Evolutionary conservation across 2,888 invertebrate species (phyloP), one percentile per base, ranked within the genome.

Genomic region (Drosophila prostipennis): DNA sequence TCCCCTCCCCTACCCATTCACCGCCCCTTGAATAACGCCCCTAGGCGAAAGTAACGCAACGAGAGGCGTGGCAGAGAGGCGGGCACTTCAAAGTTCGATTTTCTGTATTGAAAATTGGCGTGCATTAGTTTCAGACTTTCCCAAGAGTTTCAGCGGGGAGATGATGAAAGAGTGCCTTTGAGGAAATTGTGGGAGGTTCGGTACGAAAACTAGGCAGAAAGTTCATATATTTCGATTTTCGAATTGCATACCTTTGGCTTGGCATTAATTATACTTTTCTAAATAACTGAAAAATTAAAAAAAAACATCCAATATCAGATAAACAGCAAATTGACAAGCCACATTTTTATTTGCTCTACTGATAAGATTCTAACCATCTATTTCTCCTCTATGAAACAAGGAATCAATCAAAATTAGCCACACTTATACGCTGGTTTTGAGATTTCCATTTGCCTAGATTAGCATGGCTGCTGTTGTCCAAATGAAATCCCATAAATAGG

Each of bases 31-130:
- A 26, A 45, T 14, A 43, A 14, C 55, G 55, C 48, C 37, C 68
- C 56, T 37, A 39, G 10, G 40, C 16, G n/a, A 63, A 61, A 40
- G 36, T n/a, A 63, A 49, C 34, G 45, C 45, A 37, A 36, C 19
- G 19, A 48, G 69, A 29, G 77, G 11, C 77, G 81, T 63, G 70
- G 57, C 74, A 42, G 58, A 23, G 58, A 39, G 76, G 52, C 69
- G 77, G 57, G 77, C 86, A 79, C 86, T 81, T 82, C 70, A 81
- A 86, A 80, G 80, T 81, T 81, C 80, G 80, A 81, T 81, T 81
- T 81, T 80, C 68, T 78, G 78, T 78, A 85, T 85, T 86, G 71
- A 82, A 82, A 77, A 85, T 85, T 85, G 85, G 77, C 78, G 76
- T 79, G 77, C 63, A 81, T 79, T 76, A 83, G 59, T 78, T 80